Evolutionary conservation across 2,113 vertebrate species (phyloP), one percentile per base, ranked within the genome.

Genomic region (Cyanocitta stelleri): DNA sequence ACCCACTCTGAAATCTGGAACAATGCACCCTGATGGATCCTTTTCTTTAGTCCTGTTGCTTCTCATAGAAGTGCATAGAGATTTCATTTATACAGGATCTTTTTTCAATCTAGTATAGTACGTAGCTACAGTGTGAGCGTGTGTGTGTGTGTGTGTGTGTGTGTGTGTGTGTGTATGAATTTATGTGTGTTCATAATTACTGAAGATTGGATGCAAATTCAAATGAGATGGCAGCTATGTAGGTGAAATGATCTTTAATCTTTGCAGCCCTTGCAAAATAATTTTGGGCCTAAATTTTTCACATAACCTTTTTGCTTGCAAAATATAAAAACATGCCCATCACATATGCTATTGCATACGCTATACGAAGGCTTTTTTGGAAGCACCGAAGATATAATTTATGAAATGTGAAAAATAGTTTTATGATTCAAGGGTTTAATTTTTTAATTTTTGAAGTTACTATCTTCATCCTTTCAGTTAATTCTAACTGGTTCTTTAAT

Each of bases 221-320:
- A 69, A 96, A 95, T 81, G 73, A 63, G 87, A 94, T 82, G 32
- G 49, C 95, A 97, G 64, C 67, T 93, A 52, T 81, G 58, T 89
- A 96, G 93, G 93, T 96, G 62, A 87, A 95, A 91, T 63, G 37
- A 89, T 94, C 75, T 97, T 97, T 95, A 96, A 97, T 94, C 43
- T 95, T 96, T 94, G 77, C 32, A 89, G 74, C 29, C 94, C 86
- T 93, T 80, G 16, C 39, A 91, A 95, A 96, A 88, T 93, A 55
- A 85, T 64, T 93, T 95, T 95, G 46, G n/a, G 91, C 66, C 21
- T 81, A 51, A 92, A 95, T 96, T 89, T 87, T 97, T 93, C 80
- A 76, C 79, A 62, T 89, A 96, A 92, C 84, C 59, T 27, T 87
- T 85, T 87, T 64, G 81, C 55, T 52, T 82, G 54, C 69, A 95